Base-by-base conservation (phyloP, 2,888 invertebrate genomes). In the Mimas tiliae region DNA sequence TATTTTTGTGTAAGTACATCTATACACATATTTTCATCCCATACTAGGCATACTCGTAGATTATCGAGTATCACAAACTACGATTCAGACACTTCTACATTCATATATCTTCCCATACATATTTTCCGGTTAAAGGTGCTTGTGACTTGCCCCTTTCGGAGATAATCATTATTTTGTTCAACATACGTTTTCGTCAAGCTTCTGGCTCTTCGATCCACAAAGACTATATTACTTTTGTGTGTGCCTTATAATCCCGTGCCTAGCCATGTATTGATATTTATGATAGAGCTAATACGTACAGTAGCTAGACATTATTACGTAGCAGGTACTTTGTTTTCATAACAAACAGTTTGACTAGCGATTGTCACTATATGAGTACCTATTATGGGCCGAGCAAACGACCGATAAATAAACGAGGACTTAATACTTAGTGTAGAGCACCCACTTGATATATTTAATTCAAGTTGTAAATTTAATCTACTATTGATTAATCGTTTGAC, bases 271-370 rank as follows among this genome's bases (percentile, higher is more conserved):
- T 42, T 51, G 6, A 11, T n/a, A 47, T 42, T 52, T 16, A 14
- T 42, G 7, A 51, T 52, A 48, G 21, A 53, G 34, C 3, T 16
- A 33, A 34, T 1, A 33, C 33, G 12, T 19, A 58, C 47, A 27
- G 47, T 14, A 33, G 53, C 33, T 47, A 48, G 53, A 33, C 9
- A 27, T 27, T n/a, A 16, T 45, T 58, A 58, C 55, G 14, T 33
- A 55, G 58, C 19, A 48, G 34, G 34, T 63, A 47, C 45, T 45
- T 63, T 63, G 63, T 66, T 66, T 66, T 53, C 63, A 63, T 66
- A 66, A 66, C 51, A 65, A 65, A 42, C 63, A 51, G 19, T 19
- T 63, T 34, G 63, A 64, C 19, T 64, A 34, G 58, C 42, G 42
- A 42, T 58, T 58, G 58, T 58, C 58, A 11, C 12, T 65, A 34